Conservation (phyloP, 2,797 vertebrate species). For the Anguilla pacifica region DNA sequence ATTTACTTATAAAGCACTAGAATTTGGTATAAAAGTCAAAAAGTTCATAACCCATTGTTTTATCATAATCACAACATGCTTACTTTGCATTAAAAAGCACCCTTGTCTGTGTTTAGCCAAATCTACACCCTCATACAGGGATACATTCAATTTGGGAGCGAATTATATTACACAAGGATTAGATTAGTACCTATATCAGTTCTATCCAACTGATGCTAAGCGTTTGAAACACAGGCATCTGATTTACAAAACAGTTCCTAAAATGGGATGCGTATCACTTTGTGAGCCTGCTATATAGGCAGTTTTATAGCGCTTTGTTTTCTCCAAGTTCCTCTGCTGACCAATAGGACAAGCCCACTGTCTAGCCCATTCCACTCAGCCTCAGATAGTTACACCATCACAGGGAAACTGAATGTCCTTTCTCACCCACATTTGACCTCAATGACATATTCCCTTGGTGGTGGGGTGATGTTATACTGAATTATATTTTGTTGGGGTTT, state of each 20-base stretch:
- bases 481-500: background rate
- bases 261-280: slow-evolving; percentile 3
- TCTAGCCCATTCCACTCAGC: background rate
- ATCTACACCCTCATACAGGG: background rate
- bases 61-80: background rate
- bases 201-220: slow-evolving; percentile 39
- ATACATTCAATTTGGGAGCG: background rate
- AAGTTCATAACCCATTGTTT: background rate
- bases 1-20: background rate
- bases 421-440: background rate
- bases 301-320: background rate
- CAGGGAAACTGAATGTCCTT: background rate
- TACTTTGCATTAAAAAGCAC: background rate
- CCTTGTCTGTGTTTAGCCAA: background rate
- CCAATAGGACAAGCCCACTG: background rate
- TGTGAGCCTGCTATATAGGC: background rate
- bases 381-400: background rate
- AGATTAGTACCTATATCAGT: slow-evolving; percentile 22
- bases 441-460: background rate
- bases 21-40: background rate
- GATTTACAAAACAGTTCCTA: slow-evolving; percentile 35
- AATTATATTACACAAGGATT: slow-evolving; percentile 29
- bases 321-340: background rate
- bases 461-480: background rate
- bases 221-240: slow-evolving; percentile 28